Evolutionary conservation across 2,888 invertebrate genomes (phyloP).

Genomic region (Agrochola lota): DNA sequence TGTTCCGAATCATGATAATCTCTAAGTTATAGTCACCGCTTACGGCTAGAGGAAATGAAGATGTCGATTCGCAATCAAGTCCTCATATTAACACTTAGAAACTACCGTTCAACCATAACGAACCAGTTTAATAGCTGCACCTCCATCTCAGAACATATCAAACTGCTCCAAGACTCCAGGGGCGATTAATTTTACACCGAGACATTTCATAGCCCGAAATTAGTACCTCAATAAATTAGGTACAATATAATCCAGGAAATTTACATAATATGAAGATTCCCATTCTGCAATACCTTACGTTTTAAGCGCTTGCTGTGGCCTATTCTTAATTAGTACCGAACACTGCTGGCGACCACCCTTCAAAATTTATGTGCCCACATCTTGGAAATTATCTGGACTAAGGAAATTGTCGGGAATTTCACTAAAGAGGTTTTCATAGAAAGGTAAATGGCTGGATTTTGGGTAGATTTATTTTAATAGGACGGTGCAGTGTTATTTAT

Average conservation of each 20-base stretch:
- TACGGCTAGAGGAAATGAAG: constrained; percentile 40
- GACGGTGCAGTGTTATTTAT: constrained; percentile 41
- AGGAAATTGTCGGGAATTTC: constrained; percentile 44
- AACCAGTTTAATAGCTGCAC: constrained; percentile 24
- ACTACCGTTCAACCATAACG: constrained; percentile 36
- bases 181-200: constrained; percentile 58
- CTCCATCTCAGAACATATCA: constrained; percentile 35
- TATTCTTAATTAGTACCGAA: constrained; percentile 74
- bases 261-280: constrained; percentile 76
- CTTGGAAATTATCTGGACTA: constrained; percentile 47
- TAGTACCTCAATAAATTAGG: constrained; percentile 71
- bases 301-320: constrained; percentile 66
- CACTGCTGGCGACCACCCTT: constrained; percentile 44
- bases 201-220: constrained; percentile 63
- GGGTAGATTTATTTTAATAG: constrained; percentile 50
- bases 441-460: constrained; percentile 37
- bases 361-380: constrained; percentile 57
- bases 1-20: constrained; percentile 13
- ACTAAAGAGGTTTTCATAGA: constrained; percentile 26
- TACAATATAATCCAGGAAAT: constrained; percentile 71
- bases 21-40: background rate
- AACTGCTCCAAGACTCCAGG: constrained; percentile 32
- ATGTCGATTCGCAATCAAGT: constrained; percentile 50
- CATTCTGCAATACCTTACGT: constrained; percentile 70
- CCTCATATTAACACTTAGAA: constrained; percentile 50